Evolutionary conservation across 1,140 invertebrate species (phyloP).

Genomic region (Pseudachorutes palmiensis): DNA sequence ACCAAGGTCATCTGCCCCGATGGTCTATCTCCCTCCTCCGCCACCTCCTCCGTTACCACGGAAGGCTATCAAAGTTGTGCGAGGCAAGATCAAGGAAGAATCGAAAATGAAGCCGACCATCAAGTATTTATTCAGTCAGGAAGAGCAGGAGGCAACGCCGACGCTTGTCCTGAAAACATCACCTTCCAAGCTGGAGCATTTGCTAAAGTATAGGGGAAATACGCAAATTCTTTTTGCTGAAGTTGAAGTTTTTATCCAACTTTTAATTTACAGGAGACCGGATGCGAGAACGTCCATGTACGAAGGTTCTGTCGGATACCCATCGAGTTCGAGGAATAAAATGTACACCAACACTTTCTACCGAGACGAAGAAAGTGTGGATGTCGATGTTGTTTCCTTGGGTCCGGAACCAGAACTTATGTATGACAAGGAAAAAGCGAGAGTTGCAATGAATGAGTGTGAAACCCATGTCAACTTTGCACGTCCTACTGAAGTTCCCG

Average conservation of each 20-base stretch:
- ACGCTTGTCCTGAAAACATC: too few species aligned
- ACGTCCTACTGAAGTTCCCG: conserved; percentile 51
- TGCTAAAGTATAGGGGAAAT: conserved; percentile 17
- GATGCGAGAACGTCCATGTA: neutral
- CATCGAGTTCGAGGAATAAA: neutral
- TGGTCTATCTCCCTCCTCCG: too few species aligned
- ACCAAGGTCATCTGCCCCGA: too few species aligned
- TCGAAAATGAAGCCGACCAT: too few species aligned
- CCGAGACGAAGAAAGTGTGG: conserved; percentile 9
- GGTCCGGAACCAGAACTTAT: conserved; percentile 36
- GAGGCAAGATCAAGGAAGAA: too few species aligned
- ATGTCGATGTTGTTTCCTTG: conserved; percentile 26
- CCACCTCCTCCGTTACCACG: too few species aligned
- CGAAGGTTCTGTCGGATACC: neutral
- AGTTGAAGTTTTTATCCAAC: neutral
- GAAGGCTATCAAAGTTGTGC: too few species aligned
- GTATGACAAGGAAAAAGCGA: conserved; percentile 57
- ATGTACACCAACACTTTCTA: neutral
- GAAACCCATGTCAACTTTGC: conserved; percentile 55
- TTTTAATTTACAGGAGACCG: neutral
- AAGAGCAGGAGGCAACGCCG: too few species aligned
- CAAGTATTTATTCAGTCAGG: too few species aligned
- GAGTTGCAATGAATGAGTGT: conserved; percentile 63
- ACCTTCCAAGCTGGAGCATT: conserved; percentile 14
- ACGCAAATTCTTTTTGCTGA: neutral